Base-by-base conservation (phyloP, 2,113 vertebrate species). In the Euleptes europaea region DNA sequence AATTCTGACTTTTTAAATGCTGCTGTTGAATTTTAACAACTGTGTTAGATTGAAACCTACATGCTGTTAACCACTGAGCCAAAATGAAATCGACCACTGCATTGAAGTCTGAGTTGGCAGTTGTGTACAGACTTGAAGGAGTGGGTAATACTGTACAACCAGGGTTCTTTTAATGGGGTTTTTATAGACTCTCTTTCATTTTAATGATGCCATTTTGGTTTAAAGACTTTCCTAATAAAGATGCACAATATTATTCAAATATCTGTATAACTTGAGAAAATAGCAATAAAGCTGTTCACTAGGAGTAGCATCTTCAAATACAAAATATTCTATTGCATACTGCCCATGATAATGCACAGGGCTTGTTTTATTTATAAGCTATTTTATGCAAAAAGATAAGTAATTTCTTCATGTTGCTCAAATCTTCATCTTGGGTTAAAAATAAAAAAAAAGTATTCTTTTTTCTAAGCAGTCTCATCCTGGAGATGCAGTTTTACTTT, bases 41-140 rank as follows among this genome's bases (percentile, higher is more conserved):
- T 94, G 92, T 95, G 95, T 96, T 96, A 95, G 95, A 95, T 95
- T 96, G 95, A 95, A 96, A 93, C 95, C 93, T 96, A 85, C 96
- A 95, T 95, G 95, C 95, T 96, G 95, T 96, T 97, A 96, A 96
- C 94, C 95, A 94, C 92, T 96, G 95, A 96, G 95, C 95, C 96
- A 96, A 96, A 95, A 95, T 95, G 94, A 95, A 97, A 96, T 96
- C 87, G 92, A 96, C 95, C 94, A 95, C 91, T 92, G 92, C 95
- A 96, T 95, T 96, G 96, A 97, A 96, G 96, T 97, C 94, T 94
- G 94, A 95, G 88, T 96, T 96, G 95, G 94, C 94, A 94, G 92
- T 96, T 95, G 92, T 94, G 82, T 86, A 88, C 89, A 89, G 93
- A 92, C 93, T 96, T 95, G 93, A 96, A 96, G 92, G 91, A 95